Evolutionary conservation across 2,888 invertebrate genomes (phyloP).

Genomic region (Sussaba pulchella): DNA sequence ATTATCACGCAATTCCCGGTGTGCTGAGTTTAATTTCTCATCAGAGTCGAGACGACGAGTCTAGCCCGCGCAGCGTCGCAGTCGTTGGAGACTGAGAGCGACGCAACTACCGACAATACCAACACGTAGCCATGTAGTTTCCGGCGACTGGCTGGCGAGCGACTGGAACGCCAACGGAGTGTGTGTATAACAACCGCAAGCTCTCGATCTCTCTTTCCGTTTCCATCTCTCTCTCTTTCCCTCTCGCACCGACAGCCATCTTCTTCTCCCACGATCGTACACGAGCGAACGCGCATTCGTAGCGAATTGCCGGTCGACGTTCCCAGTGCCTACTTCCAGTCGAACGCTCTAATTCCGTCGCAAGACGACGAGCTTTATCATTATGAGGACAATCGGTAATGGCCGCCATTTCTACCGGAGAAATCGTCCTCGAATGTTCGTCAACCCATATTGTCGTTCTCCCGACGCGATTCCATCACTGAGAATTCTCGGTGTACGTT

Average conservation of each 20-base stretch:
- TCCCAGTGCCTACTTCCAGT: slow-evolving; percentile 2
- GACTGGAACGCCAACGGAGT: neutral
- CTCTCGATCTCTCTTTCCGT: neutral
- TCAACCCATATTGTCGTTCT: too few species aligned
- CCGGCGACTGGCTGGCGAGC: slow-evolving; percentile 36
- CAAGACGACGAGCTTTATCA: neutral
- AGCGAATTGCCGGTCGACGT: neutral
- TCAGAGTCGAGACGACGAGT: slow-evolving; percentile 57
- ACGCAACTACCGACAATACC: slow-evolving; percentile 3
- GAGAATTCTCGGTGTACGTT: neutral
- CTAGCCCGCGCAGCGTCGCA: too few species aligned
- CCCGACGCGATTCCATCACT: neutral
- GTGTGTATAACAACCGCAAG: slow-evolving; percentile 18
- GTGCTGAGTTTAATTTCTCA: slow-evolving; percentile 65
- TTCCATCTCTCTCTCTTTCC: neutral
- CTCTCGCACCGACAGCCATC: neutral
- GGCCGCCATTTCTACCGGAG: neutral
- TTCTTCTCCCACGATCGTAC: neutral
- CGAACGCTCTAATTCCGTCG: slow-evolving; percentile 26
- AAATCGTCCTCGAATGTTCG: neutral
- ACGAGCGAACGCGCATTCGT: neutral
- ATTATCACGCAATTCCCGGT: slow-evolving; percentile 78
- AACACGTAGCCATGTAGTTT: slow-evolving; percentile 19
- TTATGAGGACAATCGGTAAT: slow-evolving; percentile 6
- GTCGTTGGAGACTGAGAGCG: slow-evolving; percentile 52